These are phyloP conservation scores for Montipora efflorescens DNA, from an alignment of 64 coral and sea anemone genomes.

Conservation along the genomic window DNA sequence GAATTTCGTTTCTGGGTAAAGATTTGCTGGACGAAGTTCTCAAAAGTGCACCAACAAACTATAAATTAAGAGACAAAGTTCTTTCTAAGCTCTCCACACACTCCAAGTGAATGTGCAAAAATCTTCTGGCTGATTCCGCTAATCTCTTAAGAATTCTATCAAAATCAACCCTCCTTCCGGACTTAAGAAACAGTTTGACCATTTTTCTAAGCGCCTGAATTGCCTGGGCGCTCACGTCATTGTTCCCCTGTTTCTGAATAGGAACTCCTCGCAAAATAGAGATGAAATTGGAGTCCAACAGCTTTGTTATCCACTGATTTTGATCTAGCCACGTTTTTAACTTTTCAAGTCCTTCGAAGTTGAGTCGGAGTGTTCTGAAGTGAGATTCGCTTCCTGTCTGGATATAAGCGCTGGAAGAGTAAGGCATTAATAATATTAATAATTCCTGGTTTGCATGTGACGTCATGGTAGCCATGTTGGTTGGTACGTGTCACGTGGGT, in stretches of 20 bases:
- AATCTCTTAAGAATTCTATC: slow-evolving; percentile 74
- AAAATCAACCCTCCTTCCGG: slow-evolving; percentile 70
- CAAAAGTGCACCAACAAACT: neutral
- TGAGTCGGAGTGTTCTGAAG: slow-evolving; percentile 60
- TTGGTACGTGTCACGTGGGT: too few species aligned
- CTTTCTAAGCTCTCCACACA: slow-evolving; percentile 13
- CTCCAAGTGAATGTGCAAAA: slow-evolving; percentile 49
- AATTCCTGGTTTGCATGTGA: too few species aligned
- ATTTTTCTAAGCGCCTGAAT: slow-evolving; percentile 65
- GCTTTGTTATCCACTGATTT: slow-evolving; percentile 69
- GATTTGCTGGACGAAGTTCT: neutral
- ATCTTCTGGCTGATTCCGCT: slow-evolving; percentile 57
- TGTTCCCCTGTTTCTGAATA: neutral
- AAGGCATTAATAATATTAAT: neutral
- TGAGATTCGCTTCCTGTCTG: slow-evolving; percentile 65
- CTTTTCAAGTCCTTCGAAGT: slow-evolving; percentile 80
- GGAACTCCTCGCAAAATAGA: slow-evolving; percentile 60
- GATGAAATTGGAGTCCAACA: slow-evolving; percentile 68
- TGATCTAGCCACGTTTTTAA: slow-evolving; percentile 68
- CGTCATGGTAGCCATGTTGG: too few species aligned
- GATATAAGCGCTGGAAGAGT: slow-evolving; percentile 61
- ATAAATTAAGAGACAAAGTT: neutral
- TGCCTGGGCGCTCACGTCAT: slow-evolving; percentile 36
- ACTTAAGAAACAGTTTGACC: slow-evolving; percentile 73
- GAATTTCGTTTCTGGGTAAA: neutral